Evolutionary conservation across 1,140 invertebrate species (phyloP), one percentile per base, ranked within the genome.

Genomic region (Araneus ventricosus): DNA sequence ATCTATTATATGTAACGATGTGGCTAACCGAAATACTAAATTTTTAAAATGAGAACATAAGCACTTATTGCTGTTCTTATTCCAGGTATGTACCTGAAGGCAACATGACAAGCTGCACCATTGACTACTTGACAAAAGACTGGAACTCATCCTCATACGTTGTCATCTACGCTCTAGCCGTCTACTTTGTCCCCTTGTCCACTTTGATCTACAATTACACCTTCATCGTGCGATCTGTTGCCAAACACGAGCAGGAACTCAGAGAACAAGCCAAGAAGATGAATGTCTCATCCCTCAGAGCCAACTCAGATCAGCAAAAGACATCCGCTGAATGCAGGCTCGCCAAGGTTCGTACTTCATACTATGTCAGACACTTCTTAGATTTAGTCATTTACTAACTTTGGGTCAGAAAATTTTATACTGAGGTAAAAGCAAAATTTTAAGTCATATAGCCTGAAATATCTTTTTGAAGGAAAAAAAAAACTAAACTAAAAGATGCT

Each of bases 31-130:
- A 61, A 61, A 5, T 5, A n/a, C 59, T n/a, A 61, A 24, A 22
- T 61, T n/a, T 22, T 52, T 85, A n/a, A 45, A 39, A 27, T 20
- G 8, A 41, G 39, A 41, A 5, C 41, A 2, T 45, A 45, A 41
- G 41, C 1, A 61, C n/a, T 30, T 34, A 27, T 4, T 75, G 0
- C 59, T 90, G 0, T 82, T 90, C 59, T 57, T 57, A 41, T 27
- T 17, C 10, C 45, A 91, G 97, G 94, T 98, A 98, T 95, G 97
- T 98, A 75, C 97, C 97, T n/a, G 98, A 98, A 96, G 97, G 97
- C 84, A 98, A 98, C 94, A 97, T 98, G 96, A 98, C 97, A 37
- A 97, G 97, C 30, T 98, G 98, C 94, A 98, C 97, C 39, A 98
- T 98, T 90, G 98, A 98, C 95, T 98, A 98, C 95, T 95, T 98